Base-by-base conservation (phyloP, 2,113 vertebrate genomes). In the Petrocephalus zakoni region DNA sequence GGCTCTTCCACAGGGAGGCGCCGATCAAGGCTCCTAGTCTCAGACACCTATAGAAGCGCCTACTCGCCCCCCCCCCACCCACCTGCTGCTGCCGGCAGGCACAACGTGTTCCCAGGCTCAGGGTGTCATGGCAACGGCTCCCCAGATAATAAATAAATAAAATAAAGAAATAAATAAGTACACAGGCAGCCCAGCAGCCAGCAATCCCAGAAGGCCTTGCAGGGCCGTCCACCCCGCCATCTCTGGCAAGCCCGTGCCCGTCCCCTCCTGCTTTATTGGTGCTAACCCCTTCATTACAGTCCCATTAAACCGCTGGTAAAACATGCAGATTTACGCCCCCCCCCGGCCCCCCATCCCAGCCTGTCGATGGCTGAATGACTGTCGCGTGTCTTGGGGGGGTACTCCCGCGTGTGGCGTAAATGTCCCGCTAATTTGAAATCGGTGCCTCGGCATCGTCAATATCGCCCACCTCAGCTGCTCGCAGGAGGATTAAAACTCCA, bases 231-330 rank as follows among this genome's bases (percentile, higher is more conserved):
- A 75, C 87, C 86, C 42, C 64, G 49, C 88, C 56, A 61, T 72
- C 75, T 85, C 85, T 46, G 86, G 84, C 86, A 68, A 53, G 90
- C 46, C 90, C 61, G 75, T 61, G 61, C 52, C 56, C 78, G 56
- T 82, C 88, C 88, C 72, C 29, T 61, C 22, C 75, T 10, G 9
- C 25, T 88, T 86, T 87, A 85, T 85, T 53, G 17, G 68, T n/a
- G 68, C 86, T 95, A 95, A 95, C 94, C 91, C 94, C 93, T 94
- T 88, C 87, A 89, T 91, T 88, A 82, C 53, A 37, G 42, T 13
- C 55, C 56, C 56, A 88, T 89, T 83, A 89, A 88, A 72, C 84
- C 85, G 21, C 53, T 90, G 75, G 87, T 90, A 88, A 88, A 87
- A 90, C 88, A 87, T 85, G 87, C 58, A 82, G 86, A 82, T 91